Evolutionary conservation across 2,113 vertebrate genomes (phyloP), one percentile per base, ranked within the genome.

Genomic region (Austrofundulus limnaeus): DNA sequence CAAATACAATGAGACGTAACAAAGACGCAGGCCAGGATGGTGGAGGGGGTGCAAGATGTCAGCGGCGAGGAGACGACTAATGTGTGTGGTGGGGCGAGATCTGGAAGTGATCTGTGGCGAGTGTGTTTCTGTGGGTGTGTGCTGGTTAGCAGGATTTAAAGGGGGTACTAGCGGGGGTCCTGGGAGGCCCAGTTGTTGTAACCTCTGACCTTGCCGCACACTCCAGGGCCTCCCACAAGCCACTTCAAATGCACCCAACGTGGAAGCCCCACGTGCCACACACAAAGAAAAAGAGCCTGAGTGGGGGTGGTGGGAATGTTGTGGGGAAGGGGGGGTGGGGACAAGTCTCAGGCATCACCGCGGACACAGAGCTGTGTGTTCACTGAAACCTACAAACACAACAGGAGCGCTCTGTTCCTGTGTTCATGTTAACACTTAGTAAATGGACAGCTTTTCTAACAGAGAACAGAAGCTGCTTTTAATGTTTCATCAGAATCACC

Each of bases 121-220:
- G 53, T 17, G 42, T 21, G 55, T 38, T 59, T 52, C 50, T 45
- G 25, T 2, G 24, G 11, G 0, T 45, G 25, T 2, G 24, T 13
- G 0, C 24, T 55, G 62, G 75, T 61, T 66, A 61, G 59, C 54
- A 55, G 64, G 75, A 46, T 75, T 78, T 73, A 69, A 69, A 17
- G 50, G 43, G 62, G 42, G n/a, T n/a, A n/a, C n/a, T 62, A 48
- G 71, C 47, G 61, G 53, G 52, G 43, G 77, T 79, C 70, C 69
- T 64, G 80, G 80, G 82, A 82, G 87, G 82, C 76, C 75, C 72
- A 81, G 89, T 91, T 92, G 89, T 91, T 88, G 71, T 92, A 91
- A 90, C 91, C 90, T 85, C 79, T 89, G 88, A 93, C 91, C 90
- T 81, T 72, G 71, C 58, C 81, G 80, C 89, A 90, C 87, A 80